phyloP scores from a whole-genome alignment of 1,140 invertebrate genomes.

The Sycobia sp. region DNA sequence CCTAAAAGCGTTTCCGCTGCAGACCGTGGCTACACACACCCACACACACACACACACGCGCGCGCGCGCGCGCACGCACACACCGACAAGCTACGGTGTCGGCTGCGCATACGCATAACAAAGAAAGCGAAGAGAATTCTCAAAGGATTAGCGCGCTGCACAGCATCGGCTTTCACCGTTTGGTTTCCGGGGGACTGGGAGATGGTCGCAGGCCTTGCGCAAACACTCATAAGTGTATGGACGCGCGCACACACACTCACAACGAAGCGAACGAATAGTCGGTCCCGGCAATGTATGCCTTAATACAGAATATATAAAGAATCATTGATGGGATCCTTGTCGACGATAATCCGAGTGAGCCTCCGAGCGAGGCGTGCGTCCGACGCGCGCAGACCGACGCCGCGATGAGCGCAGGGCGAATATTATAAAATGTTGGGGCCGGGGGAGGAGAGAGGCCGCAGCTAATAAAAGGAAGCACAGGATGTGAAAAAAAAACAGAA shows the following conservation, averaged over 20 bases:
- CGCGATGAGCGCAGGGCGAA: background rate
- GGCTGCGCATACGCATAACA: too few species aligned
- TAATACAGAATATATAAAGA: slow-evolving; percentile 53
- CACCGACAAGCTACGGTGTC: too few species aligned
- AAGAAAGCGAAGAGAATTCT: too few species aligned
- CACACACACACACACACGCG: too few species aligned
- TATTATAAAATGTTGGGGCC: background rate
- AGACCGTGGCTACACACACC: too few species aligned
- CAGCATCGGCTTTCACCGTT: too few species aligned
- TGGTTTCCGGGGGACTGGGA: background rate
- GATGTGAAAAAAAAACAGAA: slow-evolving; percentile 12
- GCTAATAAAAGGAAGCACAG: slow-evolving; percentile 5
- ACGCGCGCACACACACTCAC: background rate
- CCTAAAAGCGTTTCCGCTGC: too few species aligned
- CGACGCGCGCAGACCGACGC: slow-evolving; percentile 42
- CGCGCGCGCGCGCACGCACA: background rate
- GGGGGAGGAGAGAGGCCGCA: background rate
- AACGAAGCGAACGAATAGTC: too few species aligned
- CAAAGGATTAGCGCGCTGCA: slow-evolving; percentile 18
- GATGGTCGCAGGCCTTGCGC: too few species aligned
- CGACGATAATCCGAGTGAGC: slow-evolving; percentile 53
- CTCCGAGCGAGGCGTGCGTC: slow-evolving; percentile 47
- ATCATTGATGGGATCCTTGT: slow-evolving; percentile 42
- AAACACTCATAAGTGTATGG: too few species aligned
- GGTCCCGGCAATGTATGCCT: too few species aligned